phyloP scores from a whole-genome alignment of 2,113 vertebrate species.

The Psettodes erumei region DNA sequence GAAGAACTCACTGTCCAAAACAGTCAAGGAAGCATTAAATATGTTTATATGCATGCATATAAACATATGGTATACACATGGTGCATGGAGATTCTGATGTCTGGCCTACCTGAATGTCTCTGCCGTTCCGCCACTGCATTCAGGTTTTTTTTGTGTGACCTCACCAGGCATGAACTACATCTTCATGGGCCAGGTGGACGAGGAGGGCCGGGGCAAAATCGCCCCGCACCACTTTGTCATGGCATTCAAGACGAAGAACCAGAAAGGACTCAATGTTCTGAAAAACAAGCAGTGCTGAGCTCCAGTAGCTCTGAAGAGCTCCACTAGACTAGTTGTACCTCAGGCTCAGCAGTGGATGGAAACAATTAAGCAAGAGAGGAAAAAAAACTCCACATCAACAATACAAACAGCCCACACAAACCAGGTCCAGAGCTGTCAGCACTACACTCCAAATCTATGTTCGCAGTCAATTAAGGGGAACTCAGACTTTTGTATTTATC shows the following conservation, averaged over 20 bases:
- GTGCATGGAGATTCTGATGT: constrained; percentile 68
- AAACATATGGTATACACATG: constrained; percentile 63
- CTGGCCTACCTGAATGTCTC: constrained; percentile 82
- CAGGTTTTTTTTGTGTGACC: constrained; percentile 83
- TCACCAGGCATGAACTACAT: constrained; percentile 95
- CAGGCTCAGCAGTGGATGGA: constrained; percentile 46
- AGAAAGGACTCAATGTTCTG: constrained; percentile 89
- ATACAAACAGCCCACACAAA: constrained; percentile 27
- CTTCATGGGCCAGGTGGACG: constrained; percentile 96
- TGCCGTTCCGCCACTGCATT: constrained; percentile 84
- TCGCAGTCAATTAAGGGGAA: constrained; percentile 11
- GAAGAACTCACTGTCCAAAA: constrained; percentile 74
- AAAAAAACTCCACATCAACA: constrained; percentile 8
- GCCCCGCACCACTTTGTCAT: constrained; percentile 92
- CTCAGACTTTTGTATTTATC: constrained; percentile 18
- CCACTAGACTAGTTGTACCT: background rate
- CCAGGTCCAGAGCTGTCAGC: constrained; percentile 4
- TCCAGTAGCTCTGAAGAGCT: constrained; percentile 3
- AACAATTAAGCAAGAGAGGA: constrained; percentile 23
- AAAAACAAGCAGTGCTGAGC: constrained; percentile 91
- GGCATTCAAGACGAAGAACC: constrained; percentile 94
- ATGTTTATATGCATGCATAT: constrained; percentile 68
- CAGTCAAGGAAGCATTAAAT: constrained; percentile 35
- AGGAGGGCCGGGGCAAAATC: constrained; percentile 91
- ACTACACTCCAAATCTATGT: background rate